Evolutionary conservation across 2,888 invertebrate genomes (phyloP), one percentile per base, ranked within the genome.

Genomic region (Andrena trimmerana): DNA sequence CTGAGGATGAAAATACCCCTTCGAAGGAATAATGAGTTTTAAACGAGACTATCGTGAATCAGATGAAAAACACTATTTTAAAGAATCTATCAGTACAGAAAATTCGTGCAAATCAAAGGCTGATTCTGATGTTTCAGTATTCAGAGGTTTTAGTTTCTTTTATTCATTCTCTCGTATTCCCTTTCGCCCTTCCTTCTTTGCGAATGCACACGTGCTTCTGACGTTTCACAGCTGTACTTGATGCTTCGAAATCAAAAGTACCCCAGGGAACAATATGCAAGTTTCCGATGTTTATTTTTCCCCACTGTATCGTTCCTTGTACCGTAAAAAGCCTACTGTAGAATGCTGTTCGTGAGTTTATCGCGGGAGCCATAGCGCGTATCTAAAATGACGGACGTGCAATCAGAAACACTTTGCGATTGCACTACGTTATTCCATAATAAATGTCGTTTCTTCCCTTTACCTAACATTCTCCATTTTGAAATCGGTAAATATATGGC

Each of bases 191-290:
- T 57, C 54, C 27, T 71, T 59, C 16, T 36, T 31, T 50, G 16
- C 65, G 36, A 65, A 67, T 70, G 33, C 66, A 69, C 72, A 57
- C 67, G 62, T 29, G 69, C 68, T 63, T 36, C 29, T 33, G 62
- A 57, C 80, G 59, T 74, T 70, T 84, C 72, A 29, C 71, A 76
- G 63, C 63, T 52, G 66, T 66, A 70, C 83, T 83, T 52, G 72
- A 72, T 57, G 54, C 57, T 57, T 78, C 65, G 68, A 83, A 88
- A 89, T 90, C 84, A 86, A 89, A 89, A 84, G 77, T 83, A 86
- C 86, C 85, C 86, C 48, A 48, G 87, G 85, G 88, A 85, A 88
- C 85, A 86, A 87, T 88, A 84, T 77, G 57, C 65, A 50, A 74
- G 63, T 67, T 70, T 73, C 75, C 69, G 79, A 76, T 71, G 71